phyloP scores from a whole-genome alignment of 1,140 invertebrate genomes.

The Brachionus rubens region DNA sequence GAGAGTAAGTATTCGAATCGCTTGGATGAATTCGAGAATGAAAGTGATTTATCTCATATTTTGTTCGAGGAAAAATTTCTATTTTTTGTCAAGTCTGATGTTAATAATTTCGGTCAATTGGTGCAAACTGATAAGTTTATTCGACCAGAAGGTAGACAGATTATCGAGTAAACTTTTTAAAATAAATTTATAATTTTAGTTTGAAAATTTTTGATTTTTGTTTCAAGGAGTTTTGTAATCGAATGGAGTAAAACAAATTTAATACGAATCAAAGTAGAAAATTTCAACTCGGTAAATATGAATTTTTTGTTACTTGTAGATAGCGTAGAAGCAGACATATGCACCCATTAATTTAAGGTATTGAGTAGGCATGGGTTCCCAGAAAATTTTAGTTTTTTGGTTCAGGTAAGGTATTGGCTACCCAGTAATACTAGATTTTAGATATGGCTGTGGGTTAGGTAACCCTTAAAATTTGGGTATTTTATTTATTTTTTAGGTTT shows the following conservation, averaged over 20 bases:
- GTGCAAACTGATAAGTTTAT: slow-evolving; percentile 8
- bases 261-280: not conserved
- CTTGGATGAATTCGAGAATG: not conserved
- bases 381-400: too few relatives aligned
- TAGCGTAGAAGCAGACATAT: too few relatives aligned
- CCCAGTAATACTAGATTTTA: too few relatives aligned
- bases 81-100: not conserved
- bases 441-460: too few relatives aligned
- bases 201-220: not conserved
- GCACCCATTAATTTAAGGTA: too few relatives aligned
- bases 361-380: too few relatives aligned
- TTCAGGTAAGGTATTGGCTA: too few relatives aligned
- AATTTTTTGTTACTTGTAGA: too few relatives aligned
- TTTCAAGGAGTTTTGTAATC: not conserved
- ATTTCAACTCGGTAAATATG: not conserved
- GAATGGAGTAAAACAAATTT: not conserved
- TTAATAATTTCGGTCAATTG: slow-evolving; percentile 6
- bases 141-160: not conserved
- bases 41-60: not conserved
- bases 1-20: not conserved
- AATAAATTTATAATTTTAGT: not conserved
- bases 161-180: slow-evolving; percentile 8
- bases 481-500: too few relatives aligned
- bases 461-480: too few relatives aligned
- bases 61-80: slow-evolving; percentile 19